Conservation (phyloP, 1,140 invertebrate genomes). For the Musca vetustissima region DNA sequence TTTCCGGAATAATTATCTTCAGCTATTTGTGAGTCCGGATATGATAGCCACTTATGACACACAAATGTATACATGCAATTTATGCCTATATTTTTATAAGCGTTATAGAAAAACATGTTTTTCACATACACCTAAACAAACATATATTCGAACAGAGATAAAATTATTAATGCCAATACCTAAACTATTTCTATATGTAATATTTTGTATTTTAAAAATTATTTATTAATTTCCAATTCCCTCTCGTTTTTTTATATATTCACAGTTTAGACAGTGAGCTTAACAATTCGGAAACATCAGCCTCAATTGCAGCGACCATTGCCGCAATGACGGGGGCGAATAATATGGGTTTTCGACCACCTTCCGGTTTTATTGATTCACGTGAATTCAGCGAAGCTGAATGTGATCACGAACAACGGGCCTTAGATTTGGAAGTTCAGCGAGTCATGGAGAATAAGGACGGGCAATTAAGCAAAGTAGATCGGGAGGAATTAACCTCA, state of each 20-base stretch:
- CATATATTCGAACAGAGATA: too few relatives aligned
- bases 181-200: too few relatives aligned
- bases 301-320: constrained; percentile 39
- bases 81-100: too few relatives aligned
- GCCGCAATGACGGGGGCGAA: constrained; percentile 34
- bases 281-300: constrained; percentile 42
- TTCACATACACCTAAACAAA: too few relatives aligned
- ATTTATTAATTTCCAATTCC: background rate
- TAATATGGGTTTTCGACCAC: constrained; percentile 61
- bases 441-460: constrained; percentile 57
- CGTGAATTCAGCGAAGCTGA: constrained; percentile 64
- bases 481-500: constrained; percentile 60
- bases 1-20: too few relatives aligned
- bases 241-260: background rate
- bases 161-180: too few relatives aligned
- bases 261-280: constrained; percentile 59
- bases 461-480: constrained; percentile 57
- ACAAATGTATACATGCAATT: too few relatives aligned
- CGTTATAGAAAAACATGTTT: too few relatives aligned
- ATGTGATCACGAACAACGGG: constrained; percentile 61
- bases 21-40: too few relatives aligned
- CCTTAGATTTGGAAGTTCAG: constrained; percentile 54
- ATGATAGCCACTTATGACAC: too few relatives aligned
- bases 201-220: background rate
- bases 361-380: constrained; percentile 64